phyloP scores from a whole-genome alignment of 2,888 invertebrate genomes.

The Melanophora roralis region DNA sequence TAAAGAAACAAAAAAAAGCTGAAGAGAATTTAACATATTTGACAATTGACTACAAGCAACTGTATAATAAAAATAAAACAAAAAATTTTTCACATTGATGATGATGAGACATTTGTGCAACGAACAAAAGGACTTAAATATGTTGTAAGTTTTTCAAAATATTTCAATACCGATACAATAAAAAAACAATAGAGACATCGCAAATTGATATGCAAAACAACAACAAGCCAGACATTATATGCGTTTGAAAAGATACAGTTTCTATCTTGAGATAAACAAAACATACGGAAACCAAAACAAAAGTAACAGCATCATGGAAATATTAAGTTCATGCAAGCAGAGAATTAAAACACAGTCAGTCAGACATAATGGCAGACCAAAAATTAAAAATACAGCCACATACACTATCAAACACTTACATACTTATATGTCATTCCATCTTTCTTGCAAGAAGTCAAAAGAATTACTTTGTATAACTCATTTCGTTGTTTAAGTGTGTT shows the following conservation, averaged over 20 bases:
- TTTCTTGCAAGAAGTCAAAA: too few relatives aligned
- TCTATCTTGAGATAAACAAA: not conserved
- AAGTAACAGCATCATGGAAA: not conserved
- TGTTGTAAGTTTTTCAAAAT: constrained; percentile 31
- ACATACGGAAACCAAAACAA: not conserved
- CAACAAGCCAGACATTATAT: not conserved
- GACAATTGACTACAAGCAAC: constrained; percentile 43
- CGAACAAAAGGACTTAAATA: constrained; percentile 14
- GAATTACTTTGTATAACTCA: not conserved
- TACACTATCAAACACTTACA: not conserved
- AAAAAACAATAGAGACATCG: constrained; percentile 28
- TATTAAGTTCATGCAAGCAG: constrained; percentile 23
- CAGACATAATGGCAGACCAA: constrained; percentile 12
- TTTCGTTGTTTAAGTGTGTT: not conserved
- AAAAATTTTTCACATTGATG: not conserved
- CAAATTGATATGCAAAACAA: constrained; percentile 6
- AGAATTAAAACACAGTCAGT: constrained; percentile 12
- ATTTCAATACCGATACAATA: constrained; percentile 31
- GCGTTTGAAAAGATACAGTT: not conserved
- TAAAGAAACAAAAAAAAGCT: not conserved
- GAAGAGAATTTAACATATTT: constrained; percentile 30
- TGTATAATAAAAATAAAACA: constrained; percentile 4
- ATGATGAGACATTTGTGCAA: constrained; percentile 32
- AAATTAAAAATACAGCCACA: not conserved
- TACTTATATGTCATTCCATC: not conserved